Percentiles rank a stretch among this genome's conserved stretches.
phyloP scores from a whole-genome alignment of 1,140 invertebrate genomes.

The Vollenhovia emeryi region DNA sequence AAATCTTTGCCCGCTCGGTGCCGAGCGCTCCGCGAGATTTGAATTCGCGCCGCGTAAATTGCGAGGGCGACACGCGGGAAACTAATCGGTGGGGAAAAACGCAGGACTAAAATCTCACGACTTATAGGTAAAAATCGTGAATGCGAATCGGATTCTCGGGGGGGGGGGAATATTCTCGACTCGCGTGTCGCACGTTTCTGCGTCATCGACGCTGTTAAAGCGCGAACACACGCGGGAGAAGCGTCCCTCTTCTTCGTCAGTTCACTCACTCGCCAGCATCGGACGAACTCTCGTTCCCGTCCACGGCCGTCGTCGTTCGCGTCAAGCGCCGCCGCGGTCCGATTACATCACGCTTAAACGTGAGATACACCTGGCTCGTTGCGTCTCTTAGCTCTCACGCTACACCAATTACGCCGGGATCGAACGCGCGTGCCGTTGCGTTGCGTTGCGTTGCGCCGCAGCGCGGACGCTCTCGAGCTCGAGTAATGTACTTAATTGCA shows the following conservation, averaged over 20 bases:
- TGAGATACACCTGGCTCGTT: neutral
- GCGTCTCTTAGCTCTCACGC: neutral
- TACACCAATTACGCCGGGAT: neutral
- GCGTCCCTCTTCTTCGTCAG: neutral
- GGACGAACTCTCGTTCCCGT: neutral
- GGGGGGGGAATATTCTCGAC: neutral
- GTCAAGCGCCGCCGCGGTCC: neutral
- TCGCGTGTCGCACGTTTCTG: conserved; percentile 9
- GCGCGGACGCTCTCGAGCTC: neutral
- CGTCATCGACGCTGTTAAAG: conserved; percentile 3
- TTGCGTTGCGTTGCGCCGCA: neutral
- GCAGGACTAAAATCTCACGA: neutral
- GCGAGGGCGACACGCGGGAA: neutral
- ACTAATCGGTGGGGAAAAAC: neutral
- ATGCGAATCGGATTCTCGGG: neutral
- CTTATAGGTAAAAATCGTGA: neutral
- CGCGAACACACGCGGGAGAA: neutral
- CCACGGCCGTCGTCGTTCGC: neutral
- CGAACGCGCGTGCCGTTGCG: neutral
- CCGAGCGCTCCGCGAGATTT: neutral
- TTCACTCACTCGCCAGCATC: conserved; percentile 14
- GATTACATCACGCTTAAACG: neutral
- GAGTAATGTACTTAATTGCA: neutral
- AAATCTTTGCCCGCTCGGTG: neutral
- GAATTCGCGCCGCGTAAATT: neutral